phyloP scores from a whole-genome alignment of 92 coral and sea anemone species.

The Metridium senile region DNA sequence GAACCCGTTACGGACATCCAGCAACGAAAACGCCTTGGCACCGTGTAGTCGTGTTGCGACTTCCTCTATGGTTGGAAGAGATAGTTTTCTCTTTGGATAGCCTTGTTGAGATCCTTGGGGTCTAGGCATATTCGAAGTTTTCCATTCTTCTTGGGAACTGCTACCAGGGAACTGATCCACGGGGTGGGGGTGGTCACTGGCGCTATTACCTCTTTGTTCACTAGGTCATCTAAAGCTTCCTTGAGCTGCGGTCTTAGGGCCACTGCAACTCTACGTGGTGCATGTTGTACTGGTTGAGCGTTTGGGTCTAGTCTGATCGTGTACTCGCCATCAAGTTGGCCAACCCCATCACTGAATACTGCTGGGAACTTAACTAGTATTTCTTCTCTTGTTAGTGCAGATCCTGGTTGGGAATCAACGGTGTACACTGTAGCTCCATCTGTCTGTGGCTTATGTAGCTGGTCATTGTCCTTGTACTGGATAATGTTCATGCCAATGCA shows the following conservation, averaged over 20 bases:
- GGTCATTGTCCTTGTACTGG: slow-evolving; percentile 66
- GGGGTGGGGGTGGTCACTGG: slow-evolving; percentile 46
- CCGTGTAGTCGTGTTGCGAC: slow-evolving; percentile 57
- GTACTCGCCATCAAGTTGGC: slow-evolving; percentile 44
- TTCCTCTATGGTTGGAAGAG: slow-evolving; percentile 57
- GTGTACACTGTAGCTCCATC: slow-evolving; percentile 39
- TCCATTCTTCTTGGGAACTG: slow-evolving; percentile 45
- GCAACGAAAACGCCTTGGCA: slow-evolving; percentile 46
- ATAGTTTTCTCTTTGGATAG: slow-evolving; percentile 48
- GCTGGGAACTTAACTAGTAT: slow-evolving; percentile 38
- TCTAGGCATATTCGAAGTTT: slow-evolving; percentile 49
- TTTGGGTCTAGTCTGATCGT: slow-evolving; percentile 30
- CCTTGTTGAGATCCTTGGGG: slow-evolving; percentile 60
- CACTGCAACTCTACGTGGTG: slow-evolving; percentile 37
- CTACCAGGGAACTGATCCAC: slow-evolving; percentile 48
- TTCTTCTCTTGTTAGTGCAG: slow-evolving; percentile 39
- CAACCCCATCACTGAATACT: slow-evolving; percentile 40
- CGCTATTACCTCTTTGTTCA: slow-evolving; percentile 34
- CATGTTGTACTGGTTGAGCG: slow-evolving; percentile 50
- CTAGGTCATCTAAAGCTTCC: slow-evolving; percentile 43
- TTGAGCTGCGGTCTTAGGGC: slow-evolving; percentile 15
- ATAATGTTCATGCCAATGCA: slow-evolving; percentile 69
- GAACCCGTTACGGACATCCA: slow-evolving; percentile 56
- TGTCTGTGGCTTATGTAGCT: slow-evolving; percentile 40
- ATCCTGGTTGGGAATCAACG: slow-evolving; percentile 1